Evolutionary conservation across 1,140 invertebrate genomes (phyloP).

Genomic region (Papilio machaon): DNA sequence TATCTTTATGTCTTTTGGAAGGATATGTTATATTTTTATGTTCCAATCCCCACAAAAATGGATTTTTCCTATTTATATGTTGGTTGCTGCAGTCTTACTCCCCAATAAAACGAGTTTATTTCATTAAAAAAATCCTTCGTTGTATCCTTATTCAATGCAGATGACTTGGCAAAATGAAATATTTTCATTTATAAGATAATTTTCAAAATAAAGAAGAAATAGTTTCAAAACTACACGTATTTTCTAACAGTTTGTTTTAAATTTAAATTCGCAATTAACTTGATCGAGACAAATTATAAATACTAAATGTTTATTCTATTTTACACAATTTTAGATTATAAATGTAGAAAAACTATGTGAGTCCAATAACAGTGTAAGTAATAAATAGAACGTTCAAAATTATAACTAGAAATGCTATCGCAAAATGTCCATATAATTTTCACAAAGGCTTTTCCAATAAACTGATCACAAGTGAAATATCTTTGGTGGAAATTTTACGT

Average conservation of each 20-base stretch:
- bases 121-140: background rate
- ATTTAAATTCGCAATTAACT: too few relatives aligned
- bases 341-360: background rate
- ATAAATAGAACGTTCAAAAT: background rate
- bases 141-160: too few relatives aligned
- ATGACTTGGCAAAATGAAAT: too few relatives aligned
- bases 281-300: too few relatives aligned
- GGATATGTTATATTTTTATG: constrained; percentile 23
- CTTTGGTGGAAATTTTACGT: constrained; percentile 14
- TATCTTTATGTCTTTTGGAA: constrained; percentile 22
- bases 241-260: too few relatives aligned
- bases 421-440: background rate
- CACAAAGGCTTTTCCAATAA: constrained; percentile 15
- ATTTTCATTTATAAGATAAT: too few relatives aligned
- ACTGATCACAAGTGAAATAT: constrained; percentile 20
- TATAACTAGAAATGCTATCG: background rate
- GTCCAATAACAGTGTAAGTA: background rate
- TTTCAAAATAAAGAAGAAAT: too few relatives aligned
- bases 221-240: too few relatives aligned
- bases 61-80: background rate
- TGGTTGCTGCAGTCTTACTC: background rate
- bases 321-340: background rate
- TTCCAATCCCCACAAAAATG: too few relatives aligned
- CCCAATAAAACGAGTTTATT: background rate
- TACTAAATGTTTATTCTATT: background rate